Evolutionary conservation across 2,113 vertebrate species (phyloP).

Genomic region (Elanoides forficatus): DNA sequence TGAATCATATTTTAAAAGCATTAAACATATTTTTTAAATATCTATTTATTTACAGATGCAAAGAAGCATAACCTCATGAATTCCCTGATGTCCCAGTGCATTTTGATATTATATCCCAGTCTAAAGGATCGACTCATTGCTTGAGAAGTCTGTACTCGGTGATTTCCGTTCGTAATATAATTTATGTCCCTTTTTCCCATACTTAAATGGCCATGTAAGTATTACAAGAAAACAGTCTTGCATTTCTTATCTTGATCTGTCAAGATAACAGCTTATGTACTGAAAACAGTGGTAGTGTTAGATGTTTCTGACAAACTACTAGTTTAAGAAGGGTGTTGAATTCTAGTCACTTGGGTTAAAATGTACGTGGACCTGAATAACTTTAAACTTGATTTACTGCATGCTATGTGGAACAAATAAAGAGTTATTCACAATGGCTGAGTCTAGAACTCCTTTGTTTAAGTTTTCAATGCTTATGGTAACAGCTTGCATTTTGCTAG

Average conservation of each 20-base stretch:
- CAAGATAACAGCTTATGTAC: neutral
- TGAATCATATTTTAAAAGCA: slow-evolving; percentile 53
- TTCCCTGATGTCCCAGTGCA: neutral
- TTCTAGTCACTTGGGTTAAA: neutral
- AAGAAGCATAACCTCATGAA: neutral
- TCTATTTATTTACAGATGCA: slow-evolving; percentile 25
- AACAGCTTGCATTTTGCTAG: neutral
- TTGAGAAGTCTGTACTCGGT: neutral
- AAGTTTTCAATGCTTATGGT: neutral
- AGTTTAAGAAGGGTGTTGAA: neutral
- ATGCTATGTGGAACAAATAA: neutral
- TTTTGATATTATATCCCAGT: neutral
- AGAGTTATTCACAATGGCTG: neutral
- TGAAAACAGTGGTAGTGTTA: neutral
- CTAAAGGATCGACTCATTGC: neutral
- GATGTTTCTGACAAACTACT: neutral
- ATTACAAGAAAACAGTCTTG: neutral
- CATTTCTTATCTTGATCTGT: neutral
- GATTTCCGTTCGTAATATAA: neutral
- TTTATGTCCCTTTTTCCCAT: neutral
- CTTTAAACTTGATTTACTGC: neutral
- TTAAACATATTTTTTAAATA: slow-evolving; percentile 51
- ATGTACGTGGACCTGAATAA: neutral
- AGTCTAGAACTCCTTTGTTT: neutral
- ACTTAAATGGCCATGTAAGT: neutral